Conservation (phyloP, 2,888 invertebrate species). For the Phlogophora meticulosa region DNA sequence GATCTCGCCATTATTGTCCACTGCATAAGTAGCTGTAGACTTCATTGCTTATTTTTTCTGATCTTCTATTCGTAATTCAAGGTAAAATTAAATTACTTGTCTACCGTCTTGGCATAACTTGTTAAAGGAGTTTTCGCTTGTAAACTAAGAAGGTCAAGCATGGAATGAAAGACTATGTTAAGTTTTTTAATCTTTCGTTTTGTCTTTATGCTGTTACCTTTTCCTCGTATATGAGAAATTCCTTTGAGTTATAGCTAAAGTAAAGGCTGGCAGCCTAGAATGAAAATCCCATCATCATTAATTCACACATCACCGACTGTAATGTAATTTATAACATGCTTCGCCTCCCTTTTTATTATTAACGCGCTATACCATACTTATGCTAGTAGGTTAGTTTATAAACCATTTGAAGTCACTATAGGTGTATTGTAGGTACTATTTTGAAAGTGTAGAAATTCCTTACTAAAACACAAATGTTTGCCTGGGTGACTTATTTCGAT, state of each 20-base stretch:
- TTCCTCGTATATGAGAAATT: neutral
- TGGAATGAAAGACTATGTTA: neutral
- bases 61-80: neutral
- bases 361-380: neutral
- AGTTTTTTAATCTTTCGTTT: neutral
- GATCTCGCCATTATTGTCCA: neutral
- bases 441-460: neutral
- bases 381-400: constrained; percentile 5
- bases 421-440: neutral
- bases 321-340: constrained; percentile 14
- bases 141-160: no score
- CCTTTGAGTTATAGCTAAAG: neutral
- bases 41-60: constrained; percentile 6
- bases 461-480: neutral
- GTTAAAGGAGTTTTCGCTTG: neutral
- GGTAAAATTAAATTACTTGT: neutral
- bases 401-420: neutral
- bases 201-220: neutral
- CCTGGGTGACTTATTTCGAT: neutral
- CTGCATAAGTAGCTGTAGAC: constrained; percentile 1
- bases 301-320: neutral
- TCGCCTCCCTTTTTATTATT: constrained; percentile 14
- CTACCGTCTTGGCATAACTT: neutral
- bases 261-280: neutral
- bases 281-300: neutral